Conservation (phyloP, 2,797 vertebrate genomes). For the Sebastes steindachneri region DNA sequence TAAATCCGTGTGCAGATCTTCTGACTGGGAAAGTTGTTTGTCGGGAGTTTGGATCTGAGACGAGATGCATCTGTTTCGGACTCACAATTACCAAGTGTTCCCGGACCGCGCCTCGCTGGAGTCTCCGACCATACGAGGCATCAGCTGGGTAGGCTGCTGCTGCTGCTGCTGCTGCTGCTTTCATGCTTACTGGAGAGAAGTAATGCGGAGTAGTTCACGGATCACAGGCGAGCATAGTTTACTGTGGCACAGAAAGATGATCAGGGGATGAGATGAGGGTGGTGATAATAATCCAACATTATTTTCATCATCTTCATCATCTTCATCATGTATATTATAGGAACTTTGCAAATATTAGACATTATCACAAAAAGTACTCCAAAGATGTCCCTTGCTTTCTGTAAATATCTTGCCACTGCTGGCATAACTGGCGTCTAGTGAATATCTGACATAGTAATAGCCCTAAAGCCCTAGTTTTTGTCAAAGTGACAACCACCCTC, state of each 20-base stretch:
- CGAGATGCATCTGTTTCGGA: constrained; percentile 87
- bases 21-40: constrained; percentile 47
- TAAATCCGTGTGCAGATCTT: constrained; percentile 21
- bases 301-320: background rate
- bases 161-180: constrained; percentile 12
- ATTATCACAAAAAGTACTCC: background rate
- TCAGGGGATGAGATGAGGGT: background rate
- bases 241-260: background rate
- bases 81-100: constrained; percentile 82
- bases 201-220: background rate
- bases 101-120: constrained; percentile 76
- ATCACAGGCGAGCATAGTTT: background rate
- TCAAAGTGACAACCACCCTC: background rate
- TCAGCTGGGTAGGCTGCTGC: constrained; percentile 82
- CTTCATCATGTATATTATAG: too few relatives aligned
- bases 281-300: background rate
- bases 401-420: background rate
- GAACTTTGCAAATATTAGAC: background rate
- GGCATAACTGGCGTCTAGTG: background rate
- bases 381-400: background rate
- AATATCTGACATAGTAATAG: background rate
- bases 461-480: background rate
- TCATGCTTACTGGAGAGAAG: background rate
- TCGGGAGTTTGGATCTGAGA: constrained; percentile 38
- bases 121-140: constrained; percentile 77